Evolutionary conservation across 2,888 invertebrate species (phyloP).

Genomic region (Rhingia rostrata): DNA sequence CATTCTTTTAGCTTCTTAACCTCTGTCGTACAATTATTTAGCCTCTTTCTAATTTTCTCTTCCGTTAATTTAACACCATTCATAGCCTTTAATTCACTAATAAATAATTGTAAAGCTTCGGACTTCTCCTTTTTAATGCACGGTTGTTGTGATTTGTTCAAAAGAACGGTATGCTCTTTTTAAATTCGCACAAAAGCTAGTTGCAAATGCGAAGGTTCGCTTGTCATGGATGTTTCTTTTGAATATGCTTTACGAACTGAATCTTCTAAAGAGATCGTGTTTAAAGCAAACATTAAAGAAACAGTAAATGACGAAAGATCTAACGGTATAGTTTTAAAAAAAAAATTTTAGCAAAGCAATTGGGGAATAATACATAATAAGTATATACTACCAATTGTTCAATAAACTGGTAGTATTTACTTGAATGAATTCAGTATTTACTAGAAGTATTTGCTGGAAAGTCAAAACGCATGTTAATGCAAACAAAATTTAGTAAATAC

Average conservation of each 20-base stretch:
- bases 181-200: background rate
- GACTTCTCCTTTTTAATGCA: too few relatives aligned
- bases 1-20: background rate
- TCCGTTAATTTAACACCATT: background rate
- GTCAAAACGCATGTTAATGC: too few relatives aligned
- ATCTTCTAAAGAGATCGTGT: background rate
- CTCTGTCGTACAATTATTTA: too few relatives aligned
- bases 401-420: too few relatives aligned
- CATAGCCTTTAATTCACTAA: constrained; percentile 8
- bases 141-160: too few relatives aligned
- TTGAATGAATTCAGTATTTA: too few relatives aligned
- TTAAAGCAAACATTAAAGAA: too few relatives aligned
- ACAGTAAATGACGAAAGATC: too few relatives aligned
- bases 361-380: constrained; percentile 17
- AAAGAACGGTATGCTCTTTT: constrained; percentile 3
- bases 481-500: too few relatives aligned
- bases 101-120: constrained; percentile 11
- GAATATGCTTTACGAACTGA: too few relatives aligned
- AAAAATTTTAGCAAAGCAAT: constrained; percentile 6
- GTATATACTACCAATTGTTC: constrained; percentile 9
- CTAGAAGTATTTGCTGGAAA: too few relatives aligned
- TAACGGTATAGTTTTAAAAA: constrained; percentile 4
- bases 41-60: background rate
- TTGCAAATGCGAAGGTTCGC: constrained; percentile 9
- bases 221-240: constrained; percentile 10